These are phyloP conservation scores for Allophyes oxyacanthae DNA, from an alignment of 2,888 invertebrate genomes.

Conservation along the genomic window DNA sequence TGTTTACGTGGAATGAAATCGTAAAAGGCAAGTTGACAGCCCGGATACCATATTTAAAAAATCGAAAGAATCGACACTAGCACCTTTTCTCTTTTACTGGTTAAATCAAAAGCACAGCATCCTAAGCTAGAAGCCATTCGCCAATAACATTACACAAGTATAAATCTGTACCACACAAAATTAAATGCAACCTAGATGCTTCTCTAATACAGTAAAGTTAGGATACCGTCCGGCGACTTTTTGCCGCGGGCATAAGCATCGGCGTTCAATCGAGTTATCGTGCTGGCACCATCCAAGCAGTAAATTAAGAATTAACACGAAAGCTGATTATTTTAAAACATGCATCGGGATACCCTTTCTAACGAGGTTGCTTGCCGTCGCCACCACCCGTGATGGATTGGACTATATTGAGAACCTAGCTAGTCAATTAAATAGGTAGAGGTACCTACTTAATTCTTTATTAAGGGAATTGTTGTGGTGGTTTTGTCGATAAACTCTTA, in stretches of 20 bases:
- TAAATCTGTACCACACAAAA: slow-evolving; percentile 24
- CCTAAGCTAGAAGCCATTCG: too few relatives aligned
- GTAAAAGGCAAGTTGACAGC: too few relatives aligned
- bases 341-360: slow-evolving; percentile 84
- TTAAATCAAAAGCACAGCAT: too few relatives aligned
- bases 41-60: too few relatives aligned
- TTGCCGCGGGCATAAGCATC: slow-evolving; percentile 72
- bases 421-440: slow-evolving; percentile 44
- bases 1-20: too few relatives aligned
- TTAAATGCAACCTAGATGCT: slow-evolving; percentile 44
- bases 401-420: slow-evolving; percentile 44
- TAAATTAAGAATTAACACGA: slow-evolving; percentile 88
- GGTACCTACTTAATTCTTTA: slow-evolving; percentile 45
- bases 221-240: slow-evolving; percentile 75
- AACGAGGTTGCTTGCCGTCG: slow-evolving; percentile 73
- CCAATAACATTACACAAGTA: background rate
- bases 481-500: background rate
- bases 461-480: slow-evolving; percentile 26
- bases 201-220: slow-evolving; percentile 39
- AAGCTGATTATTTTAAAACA: slow-evolving; percentile 88
- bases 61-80: too few relatives aligned
- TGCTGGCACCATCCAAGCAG: slow-evolving; percentile 83
- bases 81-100: too few relatives aligned
- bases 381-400: slow-evolving; percentile 47
- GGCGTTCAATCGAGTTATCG: slow-evolving; percentile 80